Evolutionary conservation across 2,113 vertebrate genomes (phyloP), one percentile per base, ranked within the genome.

Genomic region (Pterocles orientalis): DNA sequence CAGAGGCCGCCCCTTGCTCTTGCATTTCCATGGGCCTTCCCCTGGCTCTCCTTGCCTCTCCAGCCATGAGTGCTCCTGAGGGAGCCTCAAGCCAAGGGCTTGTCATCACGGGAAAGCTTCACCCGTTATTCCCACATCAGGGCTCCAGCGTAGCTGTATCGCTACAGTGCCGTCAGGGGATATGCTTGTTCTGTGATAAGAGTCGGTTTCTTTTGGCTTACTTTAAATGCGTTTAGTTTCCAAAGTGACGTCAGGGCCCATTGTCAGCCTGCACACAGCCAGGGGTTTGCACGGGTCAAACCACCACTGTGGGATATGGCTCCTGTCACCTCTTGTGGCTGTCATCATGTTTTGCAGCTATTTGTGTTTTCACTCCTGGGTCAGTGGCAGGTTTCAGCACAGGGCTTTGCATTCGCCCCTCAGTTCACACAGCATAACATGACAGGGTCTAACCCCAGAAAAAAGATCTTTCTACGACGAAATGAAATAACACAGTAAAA

Each of bases 301-400:
- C 72, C 14, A 24, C 19, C 0, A 0, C 69, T 58, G 2, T 18
- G 53, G 43, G 61, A 48, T 83, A 70, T 81, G 34, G 36, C 36
- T 94, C 47, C 33, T 0, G 0, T 56, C 71, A 24, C 0, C 1
- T 73, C 58, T 70, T 3, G 2, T 6, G 23, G 8, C 47, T 10
- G 7, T 26, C 0, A 1, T 58, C 31, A 33, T 41, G 41, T 93
- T 88, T 92, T 90, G 48, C 50, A 68, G 61, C 34, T 72, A 15
- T 76, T 85, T 80, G 69, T 17, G 26, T 48, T 88, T 86, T 91
- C 10, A 3, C 43, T 88, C n/a, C 14, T 68, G 73, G 47, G 33
- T 82, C 47, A 48, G n/a, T 5, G 39, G 34, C 66, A 80, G 61
- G 53, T 82, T 92, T 80, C 53, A 92, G 62, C 66, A 61, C 20